Conservation (phyloP, 1,140 invertebrate genomes). For the Drosophila serrata region DNA sequence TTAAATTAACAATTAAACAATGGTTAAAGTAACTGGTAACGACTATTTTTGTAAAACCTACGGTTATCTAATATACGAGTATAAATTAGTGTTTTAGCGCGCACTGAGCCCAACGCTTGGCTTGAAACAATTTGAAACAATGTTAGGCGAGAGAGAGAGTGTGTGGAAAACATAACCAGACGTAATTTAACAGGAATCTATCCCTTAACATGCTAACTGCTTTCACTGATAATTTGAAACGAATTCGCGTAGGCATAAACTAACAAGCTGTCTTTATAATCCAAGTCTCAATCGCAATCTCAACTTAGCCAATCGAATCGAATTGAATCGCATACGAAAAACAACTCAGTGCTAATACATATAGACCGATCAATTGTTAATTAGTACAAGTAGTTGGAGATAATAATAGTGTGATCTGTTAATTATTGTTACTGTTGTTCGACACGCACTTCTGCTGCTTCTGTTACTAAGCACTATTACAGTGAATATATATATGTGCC, state of each 20-base stretch:
- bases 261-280: slow-evolving; percentile 51
- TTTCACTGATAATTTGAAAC: slow-evolving; percentile 45
- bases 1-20: slow-evolving; percentile 74
- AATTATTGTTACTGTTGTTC: slow-evolving; percentile 76
- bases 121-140: slow-evolving; percentile 53
- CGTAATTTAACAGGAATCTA: slow-evolving; percentile 60
- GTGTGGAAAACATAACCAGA: slow-evolving; percentile 47
- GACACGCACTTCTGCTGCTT: slow-evolving; percentile 46
- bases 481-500: slow-evolving; percentile 65
- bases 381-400: slow-evolving; percentile 57
- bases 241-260: slow-evolving; percentile 33
- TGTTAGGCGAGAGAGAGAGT: slow-evolving; percentile 15
- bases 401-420: slow-evolving; percentile 65
- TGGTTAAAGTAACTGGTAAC: slow-evolving; percentile 55
- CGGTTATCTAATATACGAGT: slow-evolving; percentile 45
- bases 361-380: slow-evolving; percentile 50
- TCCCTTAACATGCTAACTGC: slow-evolving; percentile 56
- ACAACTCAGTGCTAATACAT: slow-evolving; percentile 75
- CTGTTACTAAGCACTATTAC: slow-evolving; percentile 63
- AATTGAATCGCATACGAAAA: slow-evolving; percentile 50
- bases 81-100: slow-evolving; percentile 57
- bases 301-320: slow-evolving; percentile 58
- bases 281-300: slow-evolving; percentile 35
- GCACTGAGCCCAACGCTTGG: slow-evolving; percentile 57
- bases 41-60: slow-evolving; percentile 54